Percentiles rank a stretch among this genome's conserved stretches.
These are phyloP conservation scores for Arge pagana DNA, from an alignment of 2,888 invertebrate genomes.

Conservation along the genomic window DNA sequence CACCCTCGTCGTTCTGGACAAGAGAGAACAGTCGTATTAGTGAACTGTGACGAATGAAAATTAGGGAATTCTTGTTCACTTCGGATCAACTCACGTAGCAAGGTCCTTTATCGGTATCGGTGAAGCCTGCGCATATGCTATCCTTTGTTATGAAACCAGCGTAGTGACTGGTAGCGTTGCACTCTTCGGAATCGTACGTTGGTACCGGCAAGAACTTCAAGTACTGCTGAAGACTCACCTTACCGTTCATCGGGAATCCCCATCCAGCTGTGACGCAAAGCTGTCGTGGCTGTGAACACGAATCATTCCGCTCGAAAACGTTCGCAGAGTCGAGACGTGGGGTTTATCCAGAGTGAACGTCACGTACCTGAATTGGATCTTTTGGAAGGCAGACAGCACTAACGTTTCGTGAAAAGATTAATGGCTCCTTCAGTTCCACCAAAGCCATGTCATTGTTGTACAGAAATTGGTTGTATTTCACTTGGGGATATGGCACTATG, in stretches of 20 bases:
- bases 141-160: conserved; percentile 63
- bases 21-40: conserved; percentile 5
- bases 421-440: conserved; percentile 60
- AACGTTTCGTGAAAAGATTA: conserved; percentile 61
- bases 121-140: conserved; percentile 66
- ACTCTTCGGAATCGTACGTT: conserved; percentile 61
- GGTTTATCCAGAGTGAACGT: background rate
- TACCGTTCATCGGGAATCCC: conserved; percentile 59
- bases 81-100: conserved; percentile 63
- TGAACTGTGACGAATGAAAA: too few relatives aligned
- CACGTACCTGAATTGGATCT: conserved; percentile 47
- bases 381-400: conserved; percentile 65
- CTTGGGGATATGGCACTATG: conserved; percentile 64
- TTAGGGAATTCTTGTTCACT: too few relatives aligned
- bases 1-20: conserved; percentile 69
- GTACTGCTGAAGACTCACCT: conserved; percentile 59
- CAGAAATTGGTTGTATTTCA: conserved; percentile 64
- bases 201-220: conserved; percentile 63
- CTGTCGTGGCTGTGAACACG: conserved; percentile 54
- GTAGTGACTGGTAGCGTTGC: conserved; percentile 68
- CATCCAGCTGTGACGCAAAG: conserved; percentile 66
- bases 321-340: too few relatives aligned
- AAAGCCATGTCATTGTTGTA: conserved; percentile 65
- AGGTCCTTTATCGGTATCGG: conserved; percentile 62
- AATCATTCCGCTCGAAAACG: too few relatives aligned